These are phyloP conservation scores for Drosophila punjabiensis DNA, from an alignment of 1,140 invertebrate species.

Conservation along the genomic window DNA sequence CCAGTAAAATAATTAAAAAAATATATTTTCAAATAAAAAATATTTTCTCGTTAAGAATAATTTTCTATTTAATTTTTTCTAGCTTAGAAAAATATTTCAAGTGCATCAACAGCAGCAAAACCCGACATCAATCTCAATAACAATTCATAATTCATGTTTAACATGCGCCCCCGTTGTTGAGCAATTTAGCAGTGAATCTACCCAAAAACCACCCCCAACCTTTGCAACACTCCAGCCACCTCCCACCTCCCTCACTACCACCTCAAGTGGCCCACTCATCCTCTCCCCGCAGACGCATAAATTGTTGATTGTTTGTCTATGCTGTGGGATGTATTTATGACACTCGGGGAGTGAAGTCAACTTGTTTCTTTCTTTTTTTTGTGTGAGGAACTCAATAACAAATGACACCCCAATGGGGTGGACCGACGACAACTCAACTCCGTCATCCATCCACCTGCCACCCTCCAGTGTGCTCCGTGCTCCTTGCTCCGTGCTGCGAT, in stretches of 20 bases:
- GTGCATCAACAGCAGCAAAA: constrained; percentile 45
- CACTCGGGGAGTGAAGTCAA: constrained; percentile 71
- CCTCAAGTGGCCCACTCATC: constrained; percentile 42
- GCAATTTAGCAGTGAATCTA: constrained; percentile 64
- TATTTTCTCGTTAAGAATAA: neutral
- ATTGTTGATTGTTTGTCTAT: constrained; percentile 84
- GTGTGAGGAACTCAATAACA: constrained; percentile 67
- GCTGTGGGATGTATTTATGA: constrained; percentile 75
- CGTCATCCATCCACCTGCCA: constrained; percentile 46
- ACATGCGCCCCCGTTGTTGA: constrained; percentile 72
- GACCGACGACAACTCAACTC: constrained; percentile 62
- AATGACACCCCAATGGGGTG: constrained; percentile 70
- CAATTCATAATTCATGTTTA: constrained; percentile 85
- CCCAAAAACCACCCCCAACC: constrained; percentile 22
- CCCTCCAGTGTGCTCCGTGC: constrained; percentile 2
- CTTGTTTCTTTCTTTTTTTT: constrained; percentile 46
- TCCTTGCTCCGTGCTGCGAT: constrained; percentile 42
- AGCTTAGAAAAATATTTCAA: neutral
- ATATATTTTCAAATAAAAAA: neutral
- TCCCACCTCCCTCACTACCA: constrained; percentile 28
- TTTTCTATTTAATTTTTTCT: neutral
- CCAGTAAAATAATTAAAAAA: neutral
- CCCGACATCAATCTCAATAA: constrained; percentile 84
- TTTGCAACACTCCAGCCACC: neutral
- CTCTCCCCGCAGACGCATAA: constrained; percentile 60